These are phyloP conservation scores for Petrolisthes manimaculis DNA, from an alignment of 2,888 invertebrate genomes.

Conservation along the genomic window DNA sequence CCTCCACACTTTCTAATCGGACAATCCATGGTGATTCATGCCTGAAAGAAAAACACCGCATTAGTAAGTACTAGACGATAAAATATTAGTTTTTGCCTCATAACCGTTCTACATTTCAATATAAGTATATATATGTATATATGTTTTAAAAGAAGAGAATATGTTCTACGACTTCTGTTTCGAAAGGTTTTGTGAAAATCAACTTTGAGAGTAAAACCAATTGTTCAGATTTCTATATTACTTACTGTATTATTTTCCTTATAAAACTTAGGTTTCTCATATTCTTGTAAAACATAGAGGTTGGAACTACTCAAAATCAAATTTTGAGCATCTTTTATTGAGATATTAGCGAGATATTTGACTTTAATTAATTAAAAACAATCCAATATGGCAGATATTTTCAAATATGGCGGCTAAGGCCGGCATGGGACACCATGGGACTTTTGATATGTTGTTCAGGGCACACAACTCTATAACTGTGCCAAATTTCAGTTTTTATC, in stretches of 20 bases:
- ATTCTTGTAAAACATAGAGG: neutral
- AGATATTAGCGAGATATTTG: neutral
- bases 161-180: neutral
- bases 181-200: neutral
- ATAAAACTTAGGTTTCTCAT: neutral
- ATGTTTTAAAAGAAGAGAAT: neutral
- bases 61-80: neutral
- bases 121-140: neutral
- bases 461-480: slow-evolving; percentile 5
- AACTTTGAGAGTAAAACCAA: neutral
- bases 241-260: neutral
- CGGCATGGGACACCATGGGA: slow-evolving; percentile 3
- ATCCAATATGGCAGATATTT: slow-evolving; percentile 1
- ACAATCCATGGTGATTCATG: neutral
- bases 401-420: slow-evolving; percentile 27
- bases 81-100: slow-evolving; percentile 6
- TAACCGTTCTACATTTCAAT: neutral
- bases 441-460: slow-evolving; percentile 28
- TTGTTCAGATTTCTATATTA: neutral
- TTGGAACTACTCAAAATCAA: neutral
- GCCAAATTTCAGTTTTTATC: slow-evolving; percentile 33
- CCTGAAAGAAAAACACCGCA: slow-evolving; percentile 16
- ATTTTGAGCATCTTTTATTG: neutral
- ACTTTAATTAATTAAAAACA: neutral
- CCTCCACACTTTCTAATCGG: slow-evolving; percentile 21